A percentile compares a stretch with the other conserved stretches of the same genome.
Evolutionary conservation across 64 coral and sea anemone species (phyloP).

Genomic region (Montipora sp.): DNA sequence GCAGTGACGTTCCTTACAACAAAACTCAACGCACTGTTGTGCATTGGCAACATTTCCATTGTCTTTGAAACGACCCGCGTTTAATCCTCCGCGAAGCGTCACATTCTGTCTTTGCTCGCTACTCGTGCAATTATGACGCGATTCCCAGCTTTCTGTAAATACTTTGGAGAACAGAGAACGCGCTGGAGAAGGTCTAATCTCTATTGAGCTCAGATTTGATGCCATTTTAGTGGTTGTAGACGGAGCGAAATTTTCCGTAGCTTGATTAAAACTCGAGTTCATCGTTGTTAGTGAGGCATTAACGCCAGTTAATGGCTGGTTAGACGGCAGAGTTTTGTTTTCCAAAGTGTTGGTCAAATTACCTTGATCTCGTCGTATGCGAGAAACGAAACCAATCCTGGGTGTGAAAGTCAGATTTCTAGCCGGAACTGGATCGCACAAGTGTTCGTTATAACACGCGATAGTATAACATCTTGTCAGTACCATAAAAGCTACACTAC

Average conservation of each 20-base stretch:
- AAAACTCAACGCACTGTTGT: conserved; percentile 57
- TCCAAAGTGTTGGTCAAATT: conserved; percentile 9
- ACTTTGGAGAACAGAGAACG: conserved; percentile 1
- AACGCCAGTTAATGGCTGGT: not conserved
- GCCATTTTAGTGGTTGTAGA: not conserved
- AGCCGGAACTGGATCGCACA: conserved; percentile 70
- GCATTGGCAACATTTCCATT: conserved; percentile 53
- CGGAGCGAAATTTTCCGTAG: not conserved
- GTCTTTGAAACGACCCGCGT: conserved; percentile 77
- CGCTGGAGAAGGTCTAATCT: conserved; percentile 15
- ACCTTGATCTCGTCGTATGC: conserved; percentile 61
- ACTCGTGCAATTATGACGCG: conserved; percentile 7
- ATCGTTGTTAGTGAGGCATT: not conserved
- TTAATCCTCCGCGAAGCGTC: conserved; percentile 69
- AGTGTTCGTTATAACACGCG: conserved; percentile 68
- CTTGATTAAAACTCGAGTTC: not conserved
- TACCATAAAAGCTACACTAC: conserved; percentile 90
- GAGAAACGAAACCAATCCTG: conserved; percentile 75
- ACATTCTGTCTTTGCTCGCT: conserved; percentile 37
- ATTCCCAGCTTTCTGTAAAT: not conserved
- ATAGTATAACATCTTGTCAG: conserved; percentile 80
- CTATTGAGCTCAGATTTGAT: not conserved
- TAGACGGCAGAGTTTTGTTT: not conserved
- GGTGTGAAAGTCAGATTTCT: conserved; percentile 75
- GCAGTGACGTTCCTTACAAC: conserved; percentile 74